phyloP scores from a whole-genome alignment of 2,113 vertebrate species.

The Talpa occidentalis region DNA sequence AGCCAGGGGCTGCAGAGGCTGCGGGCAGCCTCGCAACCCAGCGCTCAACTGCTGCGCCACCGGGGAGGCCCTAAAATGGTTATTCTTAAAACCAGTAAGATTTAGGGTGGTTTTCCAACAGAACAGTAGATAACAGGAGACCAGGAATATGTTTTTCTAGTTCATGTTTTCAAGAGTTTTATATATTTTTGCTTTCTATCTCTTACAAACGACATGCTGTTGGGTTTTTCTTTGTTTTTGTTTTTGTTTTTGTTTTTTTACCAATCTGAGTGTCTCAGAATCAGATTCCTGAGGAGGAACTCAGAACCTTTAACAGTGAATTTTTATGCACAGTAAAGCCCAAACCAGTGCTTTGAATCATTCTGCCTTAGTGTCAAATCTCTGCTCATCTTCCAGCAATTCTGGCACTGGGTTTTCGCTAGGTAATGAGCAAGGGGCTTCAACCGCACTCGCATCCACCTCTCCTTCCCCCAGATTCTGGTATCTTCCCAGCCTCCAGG shows the following conservation, averaged over 20 bases:
- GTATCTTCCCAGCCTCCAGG: background rate
- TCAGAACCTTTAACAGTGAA: background rate
- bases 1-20: too few species aligned
- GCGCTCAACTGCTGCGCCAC: too few species aligned
- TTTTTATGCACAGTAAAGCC: background rate
- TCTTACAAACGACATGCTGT: background rate
- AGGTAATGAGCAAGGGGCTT: background rate
- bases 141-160: background rate
- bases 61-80: too few species aligned
- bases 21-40: too few species aligned
- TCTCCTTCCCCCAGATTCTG: background rate
- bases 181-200: background rate
- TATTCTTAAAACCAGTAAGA: background rate
- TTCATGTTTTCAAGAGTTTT: background rate
- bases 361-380: background rate
- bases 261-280: background rate
- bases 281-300: background rate
- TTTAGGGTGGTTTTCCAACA: background rate
- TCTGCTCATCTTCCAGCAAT: background rate
- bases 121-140: background rate
- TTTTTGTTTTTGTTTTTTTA: too few species aligned
- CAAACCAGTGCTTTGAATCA: background rate
- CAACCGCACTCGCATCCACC: background rate
- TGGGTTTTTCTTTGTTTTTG: too few species aligned
- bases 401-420: background rate